phyloP scores from a whole-genome alignment of 2,797 vertebrate genomes.

The Euthynnus affinis region DNA sequence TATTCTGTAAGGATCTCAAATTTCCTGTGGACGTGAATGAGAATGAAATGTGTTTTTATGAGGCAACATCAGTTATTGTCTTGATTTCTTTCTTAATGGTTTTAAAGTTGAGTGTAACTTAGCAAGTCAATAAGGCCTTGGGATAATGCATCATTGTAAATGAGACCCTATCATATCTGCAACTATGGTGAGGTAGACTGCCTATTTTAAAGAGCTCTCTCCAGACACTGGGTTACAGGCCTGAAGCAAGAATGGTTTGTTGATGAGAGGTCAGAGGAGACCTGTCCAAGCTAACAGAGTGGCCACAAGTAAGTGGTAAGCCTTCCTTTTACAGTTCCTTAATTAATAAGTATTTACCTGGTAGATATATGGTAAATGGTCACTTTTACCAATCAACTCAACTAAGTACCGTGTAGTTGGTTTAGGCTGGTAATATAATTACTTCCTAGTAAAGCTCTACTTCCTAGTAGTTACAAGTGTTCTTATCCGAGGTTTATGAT shows the following conservation, averaged over 20 bases:
- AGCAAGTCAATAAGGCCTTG: constrained; percentile 24
- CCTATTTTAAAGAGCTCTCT: constrained; percentile 57
- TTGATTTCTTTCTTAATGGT: not conserved
- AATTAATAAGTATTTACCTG: no score
- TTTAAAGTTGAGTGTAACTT: constrained; percentile 17
- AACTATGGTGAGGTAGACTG: constrained; percentile 18
- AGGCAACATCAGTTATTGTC: not conserved
- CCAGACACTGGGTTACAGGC: constrained; percentile 65
- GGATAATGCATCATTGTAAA: constrained; percentile 32
- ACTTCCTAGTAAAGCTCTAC: no score
- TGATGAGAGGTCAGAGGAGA: constrained; percentile 61
- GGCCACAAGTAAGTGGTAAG: constrained; percentile 15
- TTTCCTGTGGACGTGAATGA: not conserved
- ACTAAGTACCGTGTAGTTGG: no score
- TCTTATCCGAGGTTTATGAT: no score
- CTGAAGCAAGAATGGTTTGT: constrained; percentile 51
- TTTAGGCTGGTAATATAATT: no score
- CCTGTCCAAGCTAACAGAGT: constrained; percentile 29
- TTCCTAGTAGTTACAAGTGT: no score
- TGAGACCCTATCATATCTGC: constrained; percentile 26
- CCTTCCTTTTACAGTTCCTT: not conserved
- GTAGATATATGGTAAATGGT: no score
- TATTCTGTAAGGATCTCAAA: constrained; percentile 4
- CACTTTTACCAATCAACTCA: no score
- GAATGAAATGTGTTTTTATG: not conserved